Conservation (phyloP, 2,888 invertebrate species). For the Pachydiplax longipennis region DNA sequence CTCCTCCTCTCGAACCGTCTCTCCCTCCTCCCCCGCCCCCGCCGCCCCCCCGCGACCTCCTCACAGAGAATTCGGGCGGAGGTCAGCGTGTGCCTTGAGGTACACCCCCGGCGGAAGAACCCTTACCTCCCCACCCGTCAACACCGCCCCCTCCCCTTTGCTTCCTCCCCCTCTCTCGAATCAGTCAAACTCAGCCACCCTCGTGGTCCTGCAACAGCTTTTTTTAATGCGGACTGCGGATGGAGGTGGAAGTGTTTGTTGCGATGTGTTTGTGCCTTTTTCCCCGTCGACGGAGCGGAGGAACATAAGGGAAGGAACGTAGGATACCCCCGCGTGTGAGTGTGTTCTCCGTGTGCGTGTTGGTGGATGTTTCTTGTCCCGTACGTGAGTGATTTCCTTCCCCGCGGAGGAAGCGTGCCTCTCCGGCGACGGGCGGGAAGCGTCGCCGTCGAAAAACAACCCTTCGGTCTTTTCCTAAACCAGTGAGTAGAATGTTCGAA, state of each 20-base stretch:
- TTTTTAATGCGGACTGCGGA: neutral
- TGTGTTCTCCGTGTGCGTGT: neutral
- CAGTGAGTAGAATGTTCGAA: neutral
- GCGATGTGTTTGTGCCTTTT: neutral
- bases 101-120: neutral
- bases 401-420: neutral
- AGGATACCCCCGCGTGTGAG: neutral
- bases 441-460: neutral
- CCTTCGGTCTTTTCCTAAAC: neutral
- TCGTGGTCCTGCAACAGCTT: neutral
- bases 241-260: neutral
- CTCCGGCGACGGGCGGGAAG: neutral
- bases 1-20: neutral
- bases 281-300: neutral
- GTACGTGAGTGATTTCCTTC: neutral
- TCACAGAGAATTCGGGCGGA: too few species aligned
- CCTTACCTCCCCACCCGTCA: too few species aligned
- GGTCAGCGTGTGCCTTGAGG: neutral
- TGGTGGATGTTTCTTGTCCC: neutral
- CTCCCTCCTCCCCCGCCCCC: neutral
- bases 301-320: neutral
- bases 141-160: neutral
- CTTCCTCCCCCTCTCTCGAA: neutral
- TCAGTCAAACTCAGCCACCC: neutral
- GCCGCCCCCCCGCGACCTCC: neutral